A percentile compares a stretch with the other conserved stretches of the same genome.
phyloP scores from a whole-genome alignment of 2,888 invertebrate species.

The Nephrotoma guestfalica region DNA sequence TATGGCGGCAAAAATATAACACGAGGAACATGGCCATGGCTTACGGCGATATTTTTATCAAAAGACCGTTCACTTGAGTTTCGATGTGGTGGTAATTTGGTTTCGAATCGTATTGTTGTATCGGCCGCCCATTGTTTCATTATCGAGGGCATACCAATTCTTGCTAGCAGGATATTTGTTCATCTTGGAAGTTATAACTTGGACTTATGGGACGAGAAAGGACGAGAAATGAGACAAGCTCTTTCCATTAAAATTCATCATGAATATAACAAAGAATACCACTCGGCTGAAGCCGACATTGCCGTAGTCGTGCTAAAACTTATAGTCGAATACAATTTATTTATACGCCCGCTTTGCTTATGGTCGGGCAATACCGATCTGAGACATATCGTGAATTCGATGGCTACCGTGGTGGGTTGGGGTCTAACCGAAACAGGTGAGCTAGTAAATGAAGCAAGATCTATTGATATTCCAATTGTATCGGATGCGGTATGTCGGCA shows the following conservation, averaged over 20 bases:
- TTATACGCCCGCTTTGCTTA: constrained; percentile 37
- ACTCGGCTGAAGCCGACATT: constrained; percentile 35
- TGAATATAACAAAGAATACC: constrained; percentile 28
- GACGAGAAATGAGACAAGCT: constrained; percentile 9
- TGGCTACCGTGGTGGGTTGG: constrained; percentile 41
- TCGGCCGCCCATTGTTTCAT: constrained; percentile 33
- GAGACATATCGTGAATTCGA: constrained; percentile 28
- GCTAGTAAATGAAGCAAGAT: constrained; percentile 26
- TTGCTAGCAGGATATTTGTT: constrained; percentile 25
- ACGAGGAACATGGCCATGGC: constrained; percentile 54
- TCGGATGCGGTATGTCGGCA: constrained; percentile 36
- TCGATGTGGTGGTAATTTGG: constrained; percentile 28
- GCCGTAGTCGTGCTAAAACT: constrained; percentile 35
- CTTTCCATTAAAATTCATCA: constrained; percentile 23
- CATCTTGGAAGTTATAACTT: constrained; percentile 35
- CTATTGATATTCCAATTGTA: constrained; percentile 34
- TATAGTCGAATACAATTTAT: constrained; percentile 25
- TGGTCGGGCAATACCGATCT: constrained; percentile 32
- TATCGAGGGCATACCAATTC: background rate
- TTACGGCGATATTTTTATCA: constrained; percentile 46
- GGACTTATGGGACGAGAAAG: constrained; percentile 30
- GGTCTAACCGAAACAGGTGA: constrained; percentile 28
- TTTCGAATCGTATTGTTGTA: constrained; percentile 24
- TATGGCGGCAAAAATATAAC: constrained; percentile 20
- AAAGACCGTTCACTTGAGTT: constrained; percentile 24